Evolutionary conservation across 2,113 vertebrate species (phyloP), one percentile per base, ranked within the genome.

Genomic region (Melanotaenia duboulayi): DNA sequence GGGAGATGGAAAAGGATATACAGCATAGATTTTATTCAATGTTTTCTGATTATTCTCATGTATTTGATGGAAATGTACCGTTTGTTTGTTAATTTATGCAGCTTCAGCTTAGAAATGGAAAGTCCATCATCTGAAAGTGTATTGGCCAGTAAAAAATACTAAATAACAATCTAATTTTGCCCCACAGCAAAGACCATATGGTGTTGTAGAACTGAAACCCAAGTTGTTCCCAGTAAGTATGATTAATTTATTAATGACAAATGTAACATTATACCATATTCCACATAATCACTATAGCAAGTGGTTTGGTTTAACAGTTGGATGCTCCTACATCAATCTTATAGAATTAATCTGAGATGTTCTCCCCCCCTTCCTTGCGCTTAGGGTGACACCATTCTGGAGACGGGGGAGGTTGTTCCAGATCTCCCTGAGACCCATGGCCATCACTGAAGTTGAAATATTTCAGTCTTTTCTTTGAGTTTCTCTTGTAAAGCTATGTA

Each of bases 171-270:
- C 11, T 72, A 0, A 16, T 60, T 85, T 9, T 85, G 61, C 83
- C 71, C 87, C 76, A 67, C 93, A 97, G 96, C 11, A 62, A 68
- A 92, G 14, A 48, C 95, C 95, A 20, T 95, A 95, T 85, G 91
- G 76, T 37, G 83, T 96, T 19, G 92, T 96, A 71, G 76, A 70
- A 0, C 20, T 59, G 52, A 97, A 95, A 79, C 93, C 88, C 64
- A 92, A 10, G 69, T 78, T 97, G 76, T 97, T 94, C 65, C 96
- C 96, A 37, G 96, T 97, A 90, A 96, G 96, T 96, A 63, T 74
- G 48, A 79, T 16, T 58, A 0, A 57, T 77, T 44, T 20, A 35
- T 35, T 35, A 28, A 28, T 28, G n/a, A 6, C 16, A 17, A 17
- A 16, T 46, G 2, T 57, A 17, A 16, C 6, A 17, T 2, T 58